These are phyloP conservation scores for Dendroctonus valens DNA, from an alignment of 1,140 invertebrate genomes.

Conservation along the genomic window DNA sequence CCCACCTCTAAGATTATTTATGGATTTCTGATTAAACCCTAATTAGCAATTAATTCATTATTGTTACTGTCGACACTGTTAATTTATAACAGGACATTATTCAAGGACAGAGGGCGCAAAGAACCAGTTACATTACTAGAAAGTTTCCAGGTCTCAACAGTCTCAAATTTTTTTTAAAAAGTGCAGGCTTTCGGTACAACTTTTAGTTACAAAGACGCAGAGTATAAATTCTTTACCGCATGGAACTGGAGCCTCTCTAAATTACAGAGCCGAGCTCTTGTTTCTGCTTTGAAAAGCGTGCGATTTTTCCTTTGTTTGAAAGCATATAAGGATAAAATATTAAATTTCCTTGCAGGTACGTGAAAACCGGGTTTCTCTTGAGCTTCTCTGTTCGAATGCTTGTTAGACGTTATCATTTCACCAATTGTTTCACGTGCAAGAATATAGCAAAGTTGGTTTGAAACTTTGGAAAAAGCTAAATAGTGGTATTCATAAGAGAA, in stretches of 20 bases:
- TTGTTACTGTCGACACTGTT: background rate
- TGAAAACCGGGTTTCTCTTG: constrained; percentile 3
- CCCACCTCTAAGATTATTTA: no score
- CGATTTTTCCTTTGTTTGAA: constrained; percentile 25
- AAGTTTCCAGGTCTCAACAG: background rate
- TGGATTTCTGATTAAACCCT: no score
- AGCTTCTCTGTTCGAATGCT: background rate
- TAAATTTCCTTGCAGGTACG: constrained; percentile 16
- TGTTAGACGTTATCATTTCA: no score
- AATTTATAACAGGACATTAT: background rate
- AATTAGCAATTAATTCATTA: no score
- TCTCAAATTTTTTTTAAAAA: background rate
- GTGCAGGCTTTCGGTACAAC: background rate
- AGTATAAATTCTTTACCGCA: constrained; percentile 15
- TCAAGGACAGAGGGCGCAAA: no score
- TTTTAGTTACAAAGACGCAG: constrained; percentile 7
- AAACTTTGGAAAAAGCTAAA: no score
- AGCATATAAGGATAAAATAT: constrained; percentile 20
- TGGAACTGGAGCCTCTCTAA: constrained; percentile 10
- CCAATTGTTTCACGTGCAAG: no score
- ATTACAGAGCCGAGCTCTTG: constrained; percentile 13
- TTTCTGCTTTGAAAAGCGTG: constrained; percentile 6
- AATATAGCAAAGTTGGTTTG: no score
- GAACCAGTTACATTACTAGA: no score
- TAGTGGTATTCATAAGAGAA: no score